These are phyloP conservation scores for Anguilla japonica DNA, from an alignment of 2,113 vertebrate genomes.

Conservation along the genomic window DNA sequence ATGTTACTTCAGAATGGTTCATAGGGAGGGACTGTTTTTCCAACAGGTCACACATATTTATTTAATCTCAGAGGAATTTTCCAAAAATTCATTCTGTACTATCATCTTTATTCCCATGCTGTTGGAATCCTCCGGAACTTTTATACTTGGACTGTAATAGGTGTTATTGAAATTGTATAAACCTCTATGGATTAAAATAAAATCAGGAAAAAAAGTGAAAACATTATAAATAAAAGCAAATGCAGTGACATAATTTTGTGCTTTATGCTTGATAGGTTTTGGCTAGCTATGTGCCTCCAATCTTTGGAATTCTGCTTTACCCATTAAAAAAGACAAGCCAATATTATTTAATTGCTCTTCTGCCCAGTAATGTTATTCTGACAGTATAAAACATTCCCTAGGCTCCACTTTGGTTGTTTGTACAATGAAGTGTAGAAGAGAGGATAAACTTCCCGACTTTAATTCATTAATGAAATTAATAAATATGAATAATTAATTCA, in stretches of 20 bases:
- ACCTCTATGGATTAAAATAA: background rate
- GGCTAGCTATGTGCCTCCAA: background rate
- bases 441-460: background rate
- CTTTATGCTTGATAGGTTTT: background rate
- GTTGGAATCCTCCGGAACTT: background rate
- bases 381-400: background rate
- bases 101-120: background rate
- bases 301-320: background rate
- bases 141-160: background rate
- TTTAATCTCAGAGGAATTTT: background rate
- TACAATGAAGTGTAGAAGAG: background rate
- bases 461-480: too few species aligned
- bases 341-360: background rate
- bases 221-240: too few species aligned
- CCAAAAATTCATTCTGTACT: background rate
- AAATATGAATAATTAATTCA: background rate
- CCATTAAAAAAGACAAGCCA: background rate
- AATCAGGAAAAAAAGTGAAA: background rate
- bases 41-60: background rate
- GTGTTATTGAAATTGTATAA: background rate
- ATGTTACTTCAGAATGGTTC: constrained; percentile 1
- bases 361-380: background rate
- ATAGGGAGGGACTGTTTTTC: background rate
- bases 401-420: background rate
- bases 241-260: background rate